Evolutionary conservation across 2,113 vertebrate genomes (phyloP), one percentile per base, ranked within the genome.

Genomic region (Gobio gobio): DNA sequence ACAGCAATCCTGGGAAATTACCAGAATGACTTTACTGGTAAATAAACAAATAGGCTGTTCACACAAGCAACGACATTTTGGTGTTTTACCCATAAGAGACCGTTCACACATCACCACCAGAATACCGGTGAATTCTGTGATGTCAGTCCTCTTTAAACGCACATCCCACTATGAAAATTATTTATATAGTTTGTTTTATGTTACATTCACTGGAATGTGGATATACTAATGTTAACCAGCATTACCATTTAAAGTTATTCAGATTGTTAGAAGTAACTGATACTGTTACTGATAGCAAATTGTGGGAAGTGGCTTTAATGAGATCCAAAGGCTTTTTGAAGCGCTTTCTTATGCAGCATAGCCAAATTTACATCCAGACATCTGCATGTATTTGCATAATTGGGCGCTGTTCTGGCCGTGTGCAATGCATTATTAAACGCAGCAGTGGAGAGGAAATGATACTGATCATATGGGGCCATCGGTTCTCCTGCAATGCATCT

Each of bases 381-480:
- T 49, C 45, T 33, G 78, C 61, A 68, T 68, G 5, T 47, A 82
- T 82, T 82, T 82, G 79, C 79, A 54, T 82, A 82, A 82, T 68
- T 29, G 79, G 79, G 36, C 40, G 45, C 79, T 33, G 61, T 51
- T 82, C 79, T 66, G 61, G 45, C 26, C 45, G 3, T 29, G 58
- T 79, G n/a, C 24, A 63, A 82, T 82, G 45, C 79, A 82, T 82
- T 80, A 80, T 80, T 82, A 68, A 82, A 68, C 45, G 26, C 10
- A 59, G 33, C 61, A 68, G 59, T 33, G 61, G 43, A 68, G 45
- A 68, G 59, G 47, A 66, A 33, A 68, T 51, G 9, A 82, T 82
- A 68, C 58, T 63, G 36, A 79, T 47, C 58, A 47, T 79, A 54
- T 54, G 45, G 10, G 79, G 63, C 63, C 24, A 68, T 45, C 45